A percentile compares a stretch with the other conserved stretches of the same genome.
These are phyloP conservation scores for Sebastes reedi DNA, from an alignment of 2,797 vertebrate genomes.

Conservation along the genomic window DNA sequence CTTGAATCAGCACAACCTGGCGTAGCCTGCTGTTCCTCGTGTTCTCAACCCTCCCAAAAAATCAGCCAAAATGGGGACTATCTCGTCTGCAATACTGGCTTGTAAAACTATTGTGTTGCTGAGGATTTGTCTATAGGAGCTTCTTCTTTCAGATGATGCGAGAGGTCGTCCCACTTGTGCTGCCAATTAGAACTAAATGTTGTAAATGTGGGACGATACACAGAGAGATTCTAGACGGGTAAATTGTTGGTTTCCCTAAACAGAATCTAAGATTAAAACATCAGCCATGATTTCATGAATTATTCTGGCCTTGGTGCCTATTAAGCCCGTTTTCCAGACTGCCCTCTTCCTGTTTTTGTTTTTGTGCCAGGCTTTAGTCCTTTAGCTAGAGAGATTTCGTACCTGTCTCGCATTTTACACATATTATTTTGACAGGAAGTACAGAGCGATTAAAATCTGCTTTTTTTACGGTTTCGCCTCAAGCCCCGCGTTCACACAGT, in stretches of 20 bases:
- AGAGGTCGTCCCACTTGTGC: constrained; percentile 8
- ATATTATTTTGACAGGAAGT: constrained; percentile 39
- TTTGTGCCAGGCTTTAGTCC: constrained; percentile 10
- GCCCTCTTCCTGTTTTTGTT: not conserved
- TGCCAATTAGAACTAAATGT: constrained; percentile 15
- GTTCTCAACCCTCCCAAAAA: not conserved
- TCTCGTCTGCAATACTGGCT: not conserved
- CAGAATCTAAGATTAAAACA: constrained; percentile 9
- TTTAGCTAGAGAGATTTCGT: constrained; percentile 15
- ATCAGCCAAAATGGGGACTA: not conserved
- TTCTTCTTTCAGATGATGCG: not conserved
- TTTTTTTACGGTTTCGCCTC: constrained; percentile 19
- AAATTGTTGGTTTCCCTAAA: not conserved
- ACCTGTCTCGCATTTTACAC: constrained; percentile 33
- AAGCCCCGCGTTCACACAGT: constrained; percentile 24
- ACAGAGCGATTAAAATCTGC: constrained; percentile 37
- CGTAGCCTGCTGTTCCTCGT: constrained; percentile 26
- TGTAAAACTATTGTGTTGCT: not conserved
- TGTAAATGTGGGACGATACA: not conserved
- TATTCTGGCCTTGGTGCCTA: constrained; percentile 10
- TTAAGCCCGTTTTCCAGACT: constrained; percentile 1
- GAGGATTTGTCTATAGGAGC: constrained; percentile 1
- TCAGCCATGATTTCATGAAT: not conserved
- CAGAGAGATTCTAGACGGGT: not conserved
- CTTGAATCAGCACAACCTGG: constrained; percentile 37